Conservation (phyloP, 1,140 invertebrate genomes). For the Maconellicoccus hirsutus region DNA sequence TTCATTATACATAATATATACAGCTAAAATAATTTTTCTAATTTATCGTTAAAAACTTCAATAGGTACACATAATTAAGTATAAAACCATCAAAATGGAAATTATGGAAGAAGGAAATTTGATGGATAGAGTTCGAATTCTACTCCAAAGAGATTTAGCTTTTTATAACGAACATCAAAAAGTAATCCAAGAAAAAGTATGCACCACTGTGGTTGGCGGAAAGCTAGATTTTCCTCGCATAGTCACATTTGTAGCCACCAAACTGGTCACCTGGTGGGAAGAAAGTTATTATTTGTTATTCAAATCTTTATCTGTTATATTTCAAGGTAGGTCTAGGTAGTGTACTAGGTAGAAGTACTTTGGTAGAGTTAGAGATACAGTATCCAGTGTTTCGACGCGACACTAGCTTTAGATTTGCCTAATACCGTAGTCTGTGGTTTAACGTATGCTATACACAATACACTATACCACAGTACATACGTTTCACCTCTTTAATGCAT, state of each 20-base stretch:
- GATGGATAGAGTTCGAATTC: slow-evolving; percentile 64
- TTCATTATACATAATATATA: too few relatives aligned
- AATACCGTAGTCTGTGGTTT: too few relatives aligned
- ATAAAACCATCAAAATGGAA: slow-evolving; percentile 47
- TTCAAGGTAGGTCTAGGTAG: slow-evolving; percentile 25
- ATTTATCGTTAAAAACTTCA: too few relatives aligned
- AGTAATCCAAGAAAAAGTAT: slow-evolving; percentile 59
- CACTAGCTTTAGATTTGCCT: too few relatives aligned
- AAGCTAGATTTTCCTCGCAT: slow-evolving; percentile 63
- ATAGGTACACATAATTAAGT: too few relatives aligned
- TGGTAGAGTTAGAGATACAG: too few relatives aligned
- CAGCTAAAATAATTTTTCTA: too few relatives aligned
- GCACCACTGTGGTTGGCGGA: slow-evolving; percentile 57
- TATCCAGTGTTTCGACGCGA: too few relatives aligned
- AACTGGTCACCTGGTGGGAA: slow-evolving; percentile 65
- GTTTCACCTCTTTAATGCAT: too few relatives aligned
- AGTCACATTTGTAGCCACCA: slow-evolving; percentile 65
- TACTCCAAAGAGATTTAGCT: slow-evolving; percentile 61
- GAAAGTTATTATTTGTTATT: slow-evolving; percentile 51
- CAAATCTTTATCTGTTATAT: slow-evolving; percentile 40
- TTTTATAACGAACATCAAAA: slow-evolving; percentile 68
- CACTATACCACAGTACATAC: too few relatives aligned
- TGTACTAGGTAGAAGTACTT: too few relatives aligned
- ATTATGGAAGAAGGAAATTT: slow-evolving; percentile 75
- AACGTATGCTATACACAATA: too few relatives aligned